Percentiles rank a stretch among this genome's conserved stretches.
These are phyloP conservation scores for Oryctes rhinoceros DNA, from an alignment of 1,140 invertebrate species.

Conservation along the genomic window DNA sequence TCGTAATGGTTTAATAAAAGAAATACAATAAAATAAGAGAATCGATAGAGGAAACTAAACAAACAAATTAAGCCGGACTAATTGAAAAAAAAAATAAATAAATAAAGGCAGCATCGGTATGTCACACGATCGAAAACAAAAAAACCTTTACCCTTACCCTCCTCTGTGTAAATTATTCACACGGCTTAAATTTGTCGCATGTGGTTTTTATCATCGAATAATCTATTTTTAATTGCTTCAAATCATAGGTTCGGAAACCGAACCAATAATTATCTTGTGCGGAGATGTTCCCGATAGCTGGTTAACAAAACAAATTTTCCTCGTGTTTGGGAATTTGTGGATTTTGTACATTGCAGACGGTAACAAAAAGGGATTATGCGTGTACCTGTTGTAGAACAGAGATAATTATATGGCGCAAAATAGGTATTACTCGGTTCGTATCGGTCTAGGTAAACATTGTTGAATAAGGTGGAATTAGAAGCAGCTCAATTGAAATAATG, in stretches of 20 bases:
- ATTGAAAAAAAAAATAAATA: not conserved
- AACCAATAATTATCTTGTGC: constrained; percentile 20
- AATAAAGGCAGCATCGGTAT: not conserved
- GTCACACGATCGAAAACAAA: not conserved
- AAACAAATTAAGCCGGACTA: not conserved
- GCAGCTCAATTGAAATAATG: too few species aligned
- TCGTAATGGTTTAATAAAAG: too few species aligned
- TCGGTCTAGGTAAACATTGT: too few species aligned
- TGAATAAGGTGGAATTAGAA: too few species aligned
- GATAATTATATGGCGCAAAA: too few species aligned
- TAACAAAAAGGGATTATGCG: too few species aligned
- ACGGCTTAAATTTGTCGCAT: constrained; percentile 32
- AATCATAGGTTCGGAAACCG: constrained; percentile 28
- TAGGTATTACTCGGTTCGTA: too few species aligned
- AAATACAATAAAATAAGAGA: too few species aligned
- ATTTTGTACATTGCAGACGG: too few species aligned
- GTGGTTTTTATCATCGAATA: constrained; percentile 26
- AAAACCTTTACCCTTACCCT: not conserved
- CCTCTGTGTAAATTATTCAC: not conserved
- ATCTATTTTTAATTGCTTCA: constrained; percentile 30
- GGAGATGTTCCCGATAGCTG: constrained; percentile 17
- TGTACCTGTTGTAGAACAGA: too few species aligned
- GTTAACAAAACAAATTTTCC: constrained; percentile 22
- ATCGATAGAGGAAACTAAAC: too few species aligned
- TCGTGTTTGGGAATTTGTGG: not conserved